Conservation (phyloP, 1,140 invertebrate genomes). For the Drosophila cardini region DNA sequence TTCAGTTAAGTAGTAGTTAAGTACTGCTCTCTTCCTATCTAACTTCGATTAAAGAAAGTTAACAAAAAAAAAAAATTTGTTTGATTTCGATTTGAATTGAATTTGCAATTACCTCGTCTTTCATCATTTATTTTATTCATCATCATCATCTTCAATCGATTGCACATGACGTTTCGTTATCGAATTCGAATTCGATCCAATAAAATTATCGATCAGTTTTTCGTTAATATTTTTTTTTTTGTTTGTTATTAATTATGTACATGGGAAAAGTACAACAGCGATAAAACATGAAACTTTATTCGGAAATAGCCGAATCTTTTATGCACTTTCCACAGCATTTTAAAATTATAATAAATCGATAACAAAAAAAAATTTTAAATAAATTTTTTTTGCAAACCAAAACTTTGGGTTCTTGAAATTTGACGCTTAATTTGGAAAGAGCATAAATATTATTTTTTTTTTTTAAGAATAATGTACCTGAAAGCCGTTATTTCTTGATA, state of each 20-base stretch:
- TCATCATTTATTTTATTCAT: neutral
- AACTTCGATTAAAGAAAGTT: constrained; percentile 28
- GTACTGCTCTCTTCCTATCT: constrained; percentile 13
- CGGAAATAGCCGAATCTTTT: constrained; percentile 33
- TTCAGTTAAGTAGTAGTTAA: neutral
- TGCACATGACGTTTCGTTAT: constrained; percentile 21
- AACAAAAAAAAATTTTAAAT: neutral
- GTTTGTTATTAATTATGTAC: constrained; percentile 20
- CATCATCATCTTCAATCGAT: constrained; percentile 19
- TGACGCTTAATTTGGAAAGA: constrained; percentile 10
- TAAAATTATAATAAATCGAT: neutral
- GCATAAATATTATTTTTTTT: constrained; percentile 16
- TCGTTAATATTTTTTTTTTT: constrained; percentile 1
- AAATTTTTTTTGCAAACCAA: neutral
- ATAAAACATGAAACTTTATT: constrained; percentile 35
- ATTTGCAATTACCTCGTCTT: constrained; percentile 41
- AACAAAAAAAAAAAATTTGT: constrained; percentile 19
- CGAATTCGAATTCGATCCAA: constrained; percentile 20
- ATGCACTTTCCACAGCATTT: constrained; percentile 31
- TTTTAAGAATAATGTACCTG: constrained; percentile 42
- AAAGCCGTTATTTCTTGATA: constrained; percentile 22
- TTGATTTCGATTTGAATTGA: constrained; percentile 21
- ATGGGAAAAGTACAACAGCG: constrained; percentile 36
- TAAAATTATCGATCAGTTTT: constrained; percentile 22
- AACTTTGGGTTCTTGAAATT: neutral